Base-by-base conservation (phyloP, 2,888 invertebrate genomes). In the Stenotaenia linearis region DNA sequence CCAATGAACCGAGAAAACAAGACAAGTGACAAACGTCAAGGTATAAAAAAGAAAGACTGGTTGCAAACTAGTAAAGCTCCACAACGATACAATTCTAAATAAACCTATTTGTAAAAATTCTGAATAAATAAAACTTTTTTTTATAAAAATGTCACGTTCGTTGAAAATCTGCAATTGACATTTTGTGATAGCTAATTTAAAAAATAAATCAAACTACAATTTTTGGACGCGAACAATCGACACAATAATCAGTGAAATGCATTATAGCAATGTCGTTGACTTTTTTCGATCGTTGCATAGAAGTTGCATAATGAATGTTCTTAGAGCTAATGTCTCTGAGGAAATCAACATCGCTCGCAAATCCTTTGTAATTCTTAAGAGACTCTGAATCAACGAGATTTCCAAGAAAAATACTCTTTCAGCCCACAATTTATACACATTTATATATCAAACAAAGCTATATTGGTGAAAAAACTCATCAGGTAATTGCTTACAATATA, bases 1-100 rank as follows among this genome's bases (percentile, higher is more conserved):
- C 25, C 61, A 61, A 61, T 25, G 61, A 61, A 61, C 61, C 61
- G 25, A 61, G 61, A 12, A 61, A 61, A 61, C 61, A 61, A 61
- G 61, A 61, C 61, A 61, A 61, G 61, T 61, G 61, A 61, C 61
- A 61, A 61, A 23, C 61, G 61, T 45, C 12, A 40, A 45, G 15
- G 15, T 12, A 28, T 23, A 12, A 23, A 61, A 7, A 25, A 61
- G 25, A 28, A 25, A 61, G 15, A 21, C n/a, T n/a, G n/a, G n/a
- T n/a, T n/a, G n/a, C n/a, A n/a, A n/a, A n/a, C n/a, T n/a, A 56
- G 2, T 1, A 15, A 56, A 56, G 18, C 2, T 1, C 4, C 15
- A 18, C 6, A 21, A 2, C 37, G 9, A 37, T 37, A 37, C 9
- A 37, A 37, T 37, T 9, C 1, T 12, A 37, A 37, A 37, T 10